Base-by-base conservation (phyloP, 2,888 invertebrate species). In the Timandra comae region DNA sequence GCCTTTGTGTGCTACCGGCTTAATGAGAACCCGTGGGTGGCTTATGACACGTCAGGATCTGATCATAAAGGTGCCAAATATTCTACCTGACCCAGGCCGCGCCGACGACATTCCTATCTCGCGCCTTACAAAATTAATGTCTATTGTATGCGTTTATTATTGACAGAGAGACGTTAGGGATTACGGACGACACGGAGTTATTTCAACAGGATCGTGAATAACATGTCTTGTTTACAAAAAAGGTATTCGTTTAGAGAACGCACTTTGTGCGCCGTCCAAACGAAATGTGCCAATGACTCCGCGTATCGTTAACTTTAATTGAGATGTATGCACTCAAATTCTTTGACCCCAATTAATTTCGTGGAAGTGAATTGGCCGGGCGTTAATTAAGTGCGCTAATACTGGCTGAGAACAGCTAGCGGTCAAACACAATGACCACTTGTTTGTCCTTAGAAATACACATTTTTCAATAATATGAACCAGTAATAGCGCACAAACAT, bases 51-150 rank as follows among this genome's bases (percentile, higher is more conserved):
- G 79, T 71, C 77, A 77, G 77, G 81, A 80, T 77, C 67, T 72
- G 77, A 80, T 82, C 78, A 78, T 79, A 80, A 81, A 82, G 79
- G 81, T 79, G 82, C 78, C 77, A 82, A 84, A 82, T 74, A 77
- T 68, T 79, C 69, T 84, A 85, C 84, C 84, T 84, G 84, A 66
- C 57, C 50, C 57, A 62, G 9, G 22, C 11, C 22, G 29, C 63
- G 63, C 59, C 66, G 66, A 65, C 77, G 73, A 75, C 82, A 82
- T 81, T 81, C 80, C 77, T 80, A 67, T 65, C 71, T 69, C 65
- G 63, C 64, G 60, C 73, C 69, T 71, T 79, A 70, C 66, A 74
- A 78, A 82, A 80, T 81, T 79, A 81, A 81, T 73, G 69, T 64
- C 77, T 70, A 81, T 82, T 84, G 79, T 81, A 62, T 63, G 67